These are phyloP conservation scores for Sinocyclocheilus grahami DNA, from an alignment of 2,113 vertebrate genomes.

Conservation along the genomic window DNA sequence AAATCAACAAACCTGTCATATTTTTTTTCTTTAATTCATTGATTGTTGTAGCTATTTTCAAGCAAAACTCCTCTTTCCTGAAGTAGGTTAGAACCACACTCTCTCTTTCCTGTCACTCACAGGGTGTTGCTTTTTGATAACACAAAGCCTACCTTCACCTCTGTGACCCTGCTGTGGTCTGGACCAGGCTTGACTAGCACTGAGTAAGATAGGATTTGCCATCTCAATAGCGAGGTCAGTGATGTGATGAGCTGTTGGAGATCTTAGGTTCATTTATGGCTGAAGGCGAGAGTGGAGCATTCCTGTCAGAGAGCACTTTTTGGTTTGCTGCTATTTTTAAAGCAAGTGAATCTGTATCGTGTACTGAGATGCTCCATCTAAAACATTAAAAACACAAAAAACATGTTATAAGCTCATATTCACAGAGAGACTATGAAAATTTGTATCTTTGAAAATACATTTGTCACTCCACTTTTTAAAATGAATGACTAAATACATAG, in stretches of 20 bases:
- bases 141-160: conserved; percentile 61
- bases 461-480: no score
- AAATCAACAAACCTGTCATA: no score
- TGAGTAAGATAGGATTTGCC: not conserved
- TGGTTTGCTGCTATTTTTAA: not conserved
- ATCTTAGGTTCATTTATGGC: not conserved
- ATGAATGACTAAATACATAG: no score
- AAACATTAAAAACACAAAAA: no score
- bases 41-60: not conserved
- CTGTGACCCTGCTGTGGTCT: conserved; percentile 46
- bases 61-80: not conserved
- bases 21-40: no score
- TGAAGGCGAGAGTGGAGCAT: not conserved
- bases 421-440: no score
- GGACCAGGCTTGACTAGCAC: not conserved
- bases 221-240: conserved; percentile 27
- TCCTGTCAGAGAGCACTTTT: not conserved
- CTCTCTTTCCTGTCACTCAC: not conserved
- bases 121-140: conserved; percentile 15
- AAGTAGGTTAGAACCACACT: not conserved
- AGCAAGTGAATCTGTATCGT: not conserved
- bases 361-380: not conserved
- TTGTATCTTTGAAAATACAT: no score
- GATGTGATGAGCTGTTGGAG: not conserved
- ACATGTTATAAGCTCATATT: no score